A percentile compares a stretch with the other conserved stretches of the same genome.
These are phyloP conservation scores for Probaryconus sp. DNA, from an alignment of 1,140 invertebrate genomes.

Conservation along the genomic window DNA sequence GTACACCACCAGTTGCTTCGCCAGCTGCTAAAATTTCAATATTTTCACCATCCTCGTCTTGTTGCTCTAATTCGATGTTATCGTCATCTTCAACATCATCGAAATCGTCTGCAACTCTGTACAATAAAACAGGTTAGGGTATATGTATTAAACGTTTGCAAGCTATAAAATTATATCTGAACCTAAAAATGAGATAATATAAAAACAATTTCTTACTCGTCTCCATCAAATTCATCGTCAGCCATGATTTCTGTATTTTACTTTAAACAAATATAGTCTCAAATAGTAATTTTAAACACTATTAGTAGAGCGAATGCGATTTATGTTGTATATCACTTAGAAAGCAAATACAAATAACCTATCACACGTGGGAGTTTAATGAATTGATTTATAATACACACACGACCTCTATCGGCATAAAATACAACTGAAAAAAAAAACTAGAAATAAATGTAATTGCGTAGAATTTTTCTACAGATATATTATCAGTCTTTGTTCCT, in stretches of 20 bases:
- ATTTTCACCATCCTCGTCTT: slow-evolving; percentile 82
- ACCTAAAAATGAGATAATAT: slow-evolving; percentile 6
- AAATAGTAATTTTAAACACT: too few relatives aligned
- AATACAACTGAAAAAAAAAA: too few relatives aligned
- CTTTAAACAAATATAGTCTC: too few relatives aligned
- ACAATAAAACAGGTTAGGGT: slow-evolving; percentile 37
- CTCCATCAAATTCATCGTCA: slow-evolving; percentile 86
- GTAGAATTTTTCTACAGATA: too few relatives aligned
- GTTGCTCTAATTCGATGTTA: slow-evolving; percentile 81
- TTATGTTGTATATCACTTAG: too few relatives aligned
- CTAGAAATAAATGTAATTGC: too few relatives aligned
- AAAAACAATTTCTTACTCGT: slow-evolving; percentile 80
- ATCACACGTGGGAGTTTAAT: too few relatives aligned
- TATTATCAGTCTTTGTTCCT: too few relatives aligned
- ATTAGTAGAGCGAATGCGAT: too few relatives aligned
- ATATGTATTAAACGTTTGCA: background rate
- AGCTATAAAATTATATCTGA: slow-evolving; percentile 7
- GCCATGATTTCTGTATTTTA: slow-evolving; percentile 79
- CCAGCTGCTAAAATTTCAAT: slow-evolving; percentile 85
- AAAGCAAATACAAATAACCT: too few relatives aligned
- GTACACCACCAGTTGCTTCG: slow-evolving; percentile 86
- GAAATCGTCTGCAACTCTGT: slow-evolving; percentile 86
- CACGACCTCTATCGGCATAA: too few relatives aligned
- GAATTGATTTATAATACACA: too few relatives aligned
- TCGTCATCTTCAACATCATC: slow-evolving; percentile 90